Percentiles rank a stretch among this genome's conserved stretches.
Conservation (phyloP, 2,113 vertebrate species). For the Anolis sagrei region DNA sequence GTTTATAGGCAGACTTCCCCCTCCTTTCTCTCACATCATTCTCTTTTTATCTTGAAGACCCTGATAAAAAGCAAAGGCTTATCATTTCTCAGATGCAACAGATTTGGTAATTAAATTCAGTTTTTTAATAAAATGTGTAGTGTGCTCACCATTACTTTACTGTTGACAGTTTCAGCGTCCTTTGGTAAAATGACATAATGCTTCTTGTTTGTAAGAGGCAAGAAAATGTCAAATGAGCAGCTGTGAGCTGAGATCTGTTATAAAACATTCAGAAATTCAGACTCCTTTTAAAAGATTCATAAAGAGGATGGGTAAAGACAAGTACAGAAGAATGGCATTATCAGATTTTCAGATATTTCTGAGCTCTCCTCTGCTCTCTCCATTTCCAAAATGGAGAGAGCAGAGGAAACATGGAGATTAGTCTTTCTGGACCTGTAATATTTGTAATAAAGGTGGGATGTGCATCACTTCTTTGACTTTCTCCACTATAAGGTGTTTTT, state of each 20-base stretch:
- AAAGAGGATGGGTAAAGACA: conserved; percentile 3
- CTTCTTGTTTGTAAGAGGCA: conserved; percentile 36
- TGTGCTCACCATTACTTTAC: conserved; percentile 62
- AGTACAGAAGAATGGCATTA: background rate
- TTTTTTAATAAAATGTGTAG: conserved; percentile 54
- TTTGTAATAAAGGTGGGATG: background rate
- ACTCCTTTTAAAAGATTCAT: conserved; percentile 22
- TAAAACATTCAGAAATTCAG: conserved; percentile 37
- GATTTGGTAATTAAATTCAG: conserved; percentile 69
- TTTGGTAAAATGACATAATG: conserved; percentile 56
- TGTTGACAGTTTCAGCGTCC: conserved; percentile 55
- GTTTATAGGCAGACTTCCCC: conserved; percentile 1
- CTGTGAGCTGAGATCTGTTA: conserved; percentile 48
- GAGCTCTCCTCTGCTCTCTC: too few relatives aligned
- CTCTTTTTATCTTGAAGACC: conserved; percentile 53
- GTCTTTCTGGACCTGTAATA: background rate
- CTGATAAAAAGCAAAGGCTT: conserved; percentile 56
- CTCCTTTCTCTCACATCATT: background rate
- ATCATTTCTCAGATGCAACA: conserved; percentile 52
- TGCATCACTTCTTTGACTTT: background rate
- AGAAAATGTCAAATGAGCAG: conserved; percentile 58
- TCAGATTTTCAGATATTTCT: background rate
- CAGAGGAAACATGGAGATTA: background rate
- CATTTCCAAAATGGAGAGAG: conserved; percentile 9
- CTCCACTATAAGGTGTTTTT: background rate